Conservation (phyloP, 2,113 vertebrate genomes). For the Otocyon megalotis region DNA sequence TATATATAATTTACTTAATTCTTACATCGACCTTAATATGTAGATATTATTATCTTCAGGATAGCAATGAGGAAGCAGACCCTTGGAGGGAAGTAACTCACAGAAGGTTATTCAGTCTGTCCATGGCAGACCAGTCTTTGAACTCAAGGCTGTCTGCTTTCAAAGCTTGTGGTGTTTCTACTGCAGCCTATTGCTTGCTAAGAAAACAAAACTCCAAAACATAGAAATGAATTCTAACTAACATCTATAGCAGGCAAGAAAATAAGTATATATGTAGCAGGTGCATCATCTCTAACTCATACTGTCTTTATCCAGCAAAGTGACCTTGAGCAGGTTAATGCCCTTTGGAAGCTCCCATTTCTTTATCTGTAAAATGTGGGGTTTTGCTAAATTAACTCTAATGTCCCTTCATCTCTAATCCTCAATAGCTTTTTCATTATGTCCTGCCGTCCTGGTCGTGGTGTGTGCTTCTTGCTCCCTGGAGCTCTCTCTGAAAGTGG, state of each 20-base stretch:
- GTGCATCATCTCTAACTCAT: neutral
- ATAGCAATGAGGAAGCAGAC: neutral
- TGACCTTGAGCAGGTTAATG: neutral
- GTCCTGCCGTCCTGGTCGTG: fast-evolving
- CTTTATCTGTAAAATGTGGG: neutral
- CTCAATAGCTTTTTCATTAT: neutral
- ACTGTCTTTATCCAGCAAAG: neutral
- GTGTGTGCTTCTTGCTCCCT: fast-evolving
- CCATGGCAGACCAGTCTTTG: neutral
- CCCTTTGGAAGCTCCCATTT: neutral
- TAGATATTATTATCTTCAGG: neutral
- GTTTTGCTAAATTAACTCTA: neutral
- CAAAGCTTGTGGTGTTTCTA: neutral
- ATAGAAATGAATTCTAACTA: neutral
- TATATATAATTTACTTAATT: neutral
- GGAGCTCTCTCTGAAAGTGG: neutral
- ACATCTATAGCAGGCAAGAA: neutral
- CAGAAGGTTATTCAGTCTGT: neutral
- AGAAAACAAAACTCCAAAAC: neutral
- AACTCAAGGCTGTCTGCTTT: neutral
- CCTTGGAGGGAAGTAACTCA: neutral
- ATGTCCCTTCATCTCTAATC: neutral
- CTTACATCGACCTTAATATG: neutral
- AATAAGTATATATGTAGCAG: neutral
- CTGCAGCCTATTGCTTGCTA: neutral